Conservation (phyloP, 2,888 invertebrate genomes). For the Cosmia pyralina region DNA sequence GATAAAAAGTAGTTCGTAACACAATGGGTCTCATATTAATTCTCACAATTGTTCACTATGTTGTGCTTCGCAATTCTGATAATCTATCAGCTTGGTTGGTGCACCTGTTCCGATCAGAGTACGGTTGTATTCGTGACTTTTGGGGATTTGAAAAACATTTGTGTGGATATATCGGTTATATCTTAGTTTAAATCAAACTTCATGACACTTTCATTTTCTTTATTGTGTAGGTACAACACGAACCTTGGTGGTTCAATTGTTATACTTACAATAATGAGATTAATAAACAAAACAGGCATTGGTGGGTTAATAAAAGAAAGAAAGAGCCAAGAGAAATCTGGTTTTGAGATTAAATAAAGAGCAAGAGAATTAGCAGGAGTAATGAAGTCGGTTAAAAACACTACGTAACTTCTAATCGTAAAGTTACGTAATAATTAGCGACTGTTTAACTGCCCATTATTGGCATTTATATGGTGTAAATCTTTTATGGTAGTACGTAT, state of each 20-base stretch:
- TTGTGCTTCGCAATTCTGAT: slow-evolving; percentile 40
- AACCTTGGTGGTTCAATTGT: background rate
- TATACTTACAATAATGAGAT: background rate
- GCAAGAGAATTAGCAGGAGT: background rate
- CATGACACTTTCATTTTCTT: too few species aligned
- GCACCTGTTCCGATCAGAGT: slow-evolving; percentile 25
- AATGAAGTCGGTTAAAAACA: background rate
- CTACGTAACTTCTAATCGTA: background rate
- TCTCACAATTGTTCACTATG: slow-evolving; percentile 54
- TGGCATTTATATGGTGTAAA: background rate
- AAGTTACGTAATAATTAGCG: background rate
- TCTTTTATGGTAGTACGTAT: background rate
- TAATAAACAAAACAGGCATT: background rate
- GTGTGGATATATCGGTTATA: background rate
- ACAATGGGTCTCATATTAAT: slow-evolving; percentile 50
- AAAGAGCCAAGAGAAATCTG: too few species aligned
- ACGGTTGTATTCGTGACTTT: background rate
- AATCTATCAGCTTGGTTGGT: slow-evolving; percentile 19
- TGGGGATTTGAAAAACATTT: background rate
- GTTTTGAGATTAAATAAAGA: background rate
- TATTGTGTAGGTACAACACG: background rate
- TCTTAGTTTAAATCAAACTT: background rate
- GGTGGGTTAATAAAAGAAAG: background rate
- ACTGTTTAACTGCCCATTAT: background rate
- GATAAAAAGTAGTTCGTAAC: slow-evolving; percentile 49